phyloP scores from a whole-genome alignment of 2,797 vertebrate species.

The Neoniphon sammara region DNA sequence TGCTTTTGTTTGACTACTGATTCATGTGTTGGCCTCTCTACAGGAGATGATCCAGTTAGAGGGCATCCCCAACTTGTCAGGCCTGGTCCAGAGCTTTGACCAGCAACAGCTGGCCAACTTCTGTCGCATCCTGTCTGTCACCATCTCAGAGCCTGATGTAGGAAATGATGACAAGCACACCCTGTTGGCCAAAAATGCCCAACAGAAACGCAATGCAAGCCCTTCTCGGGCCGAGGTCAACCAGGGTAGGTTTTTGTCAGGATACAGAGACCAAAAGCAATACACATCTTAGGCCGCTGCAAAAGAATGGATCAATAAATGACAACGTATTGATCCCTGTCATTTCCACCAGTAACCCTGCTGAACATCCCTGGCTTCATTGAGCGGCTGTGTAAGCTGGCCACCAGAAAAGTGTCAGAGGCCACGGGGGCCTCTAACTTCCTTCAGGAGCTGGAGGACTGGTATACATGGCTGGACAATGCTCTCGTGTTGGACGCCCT shows the following conservation, averaged over 20 bases:
- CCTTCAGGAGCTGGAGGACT: constrained; percentile 96
- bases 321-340: not conserved
- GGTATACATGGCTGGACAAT: constrained; percentile 98
- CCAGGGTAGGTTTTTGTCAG: constrained; percentile 85
- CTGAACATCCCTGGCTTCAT: constrained; percentile 98
- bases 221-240: constrained; percentile 95
- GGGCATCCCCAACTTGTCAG: constrained; percentile 93
- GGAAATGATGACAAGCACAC: constrained; percentile 98
- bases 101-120: constrained; percentile 99
- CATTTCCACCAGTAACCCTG: constrained; percentile 85
- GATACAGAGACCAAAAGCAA: not conserved
- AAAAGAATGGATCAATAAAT: not conserved
- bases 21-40: constrained; percentile 8
- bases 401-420: constrained; percentile 95
- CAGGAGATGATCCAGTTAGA: constrained; percentile 99
- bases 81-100: constrained; percentile 96
- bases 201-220: constrained; percentile 91
- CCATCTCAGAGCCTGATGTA: constrained; percentile 96
- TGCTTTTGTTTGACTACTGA: too few species aligned
- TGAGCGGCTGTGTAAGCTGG: constrained; percentile 94
- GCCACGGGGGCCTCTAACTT: constrained; percentile 91
- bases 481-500: constrained; percentile 95
- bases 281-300: not conserved
- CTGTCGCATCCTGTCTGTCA: constrained; percentile 97
- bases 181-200: constrained; percentile 95